Base-by-base conservation (phyloP, 2,797 vertebrate species). In the Calcarius lapponicus region DNA sequence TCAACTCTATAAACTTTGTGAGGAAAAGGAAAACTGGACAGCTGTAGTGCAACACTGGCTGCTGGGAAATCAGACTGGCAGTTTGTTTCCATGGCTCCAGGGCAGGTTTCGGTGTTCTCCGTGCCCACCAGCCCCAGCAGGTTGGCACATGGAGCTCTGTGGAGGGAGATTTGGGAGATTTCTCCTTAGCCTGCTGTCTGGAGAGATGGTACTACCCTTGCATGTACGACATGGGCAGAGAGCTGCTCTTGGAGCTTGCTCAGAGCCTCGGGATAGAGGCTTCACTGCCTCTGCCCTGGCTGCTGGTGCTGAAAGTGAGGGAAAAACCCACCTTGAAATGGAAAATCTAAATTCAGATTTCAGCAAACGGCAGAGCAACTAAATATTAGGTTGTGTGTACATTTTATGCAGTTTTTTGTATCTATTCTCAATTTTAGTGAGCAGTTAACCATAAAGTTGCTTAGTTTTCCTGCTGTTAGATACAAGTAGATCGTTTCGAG, bases 401-500 rank as follows among this genome's bases (percentile, higher is more conserved):
- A 94, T 96, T 95, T 97, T 96, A 91, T 65, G 92, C 96, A 96
- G 88, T 97, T 96, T 88, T 97, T 94, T 65, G 76, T 97, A 97
- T 96, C 97, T 97, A 95, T 90, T 95, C 93, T 95, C 85, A 97
- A 81, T 94, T 97, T 97, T 97, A 97, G 97, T 96, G 93, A 96
- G 90, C 95, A 96, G 92, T 97, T 97, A 95, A 97, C 80, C 95
- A 94, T 97, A 71, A 93, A 84, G 86, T 94, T 96, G 95, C 96
- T 96, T 97, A 94, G 93, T 96, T 96, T 97, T 96, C 80, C 95
- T 96, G 96, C 96, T 96, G 84, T 97, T 97, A 97, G 97, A 88
- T 97, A 90, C 93, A 80, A 95, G 95, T 97, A 94, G 96, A 95
- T 96, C 70, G 96, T 97, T 97, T 95, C 45, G 34, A 92, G 97